Percentiles rank a stretch among this genome's conserved stretches.
Evolutionary conservation across 1,140 invertebrate genomes (phyloP).

Genomic region (Drosophila varians): DNA sequence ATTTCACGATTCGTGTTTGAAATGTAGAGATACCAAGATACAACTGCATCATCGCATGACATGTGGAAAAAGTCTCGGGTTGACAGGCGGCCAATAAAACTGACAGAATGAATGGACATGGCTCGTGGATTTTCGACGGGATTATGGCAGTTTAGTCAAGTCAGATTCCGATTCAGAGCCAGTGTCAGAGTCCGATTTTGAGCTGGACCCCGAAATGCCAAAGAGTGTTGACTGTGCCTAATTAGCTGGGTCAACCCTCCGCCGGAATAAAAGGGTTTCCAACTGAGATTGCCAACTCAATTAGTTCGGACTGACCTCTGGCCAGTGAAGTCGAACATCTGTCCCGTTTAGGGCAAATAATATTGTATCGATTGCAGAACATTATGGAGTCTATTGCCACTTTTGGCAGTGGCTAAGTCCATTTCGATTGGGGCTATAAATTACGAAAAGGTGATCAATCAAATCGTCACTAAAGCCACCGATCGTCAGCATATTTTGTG

Average conservation of each 20-base stretch:
- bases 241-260: conserved; percentile 43
- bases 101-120: conserved; percentile 78
- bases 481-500: conserved; percentile 49
- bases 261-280: conserved; percentile 28
- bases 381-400: conserved; percentile 12
- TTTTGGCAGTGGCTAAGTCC: conserved; percentile 13
- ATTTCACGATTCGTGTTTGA: conserved; percentile 65
- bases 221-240: conserved; percentile 54
- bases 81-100: conserved; percentile 78
- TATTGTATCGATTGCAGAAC: conserved; percentile 33
- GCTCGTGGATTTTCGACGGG: conserved; percentile 60
- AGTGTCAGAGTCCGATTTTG: conserved; percentile 5
- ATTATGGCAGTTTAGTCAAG: conserved; percentile 76
- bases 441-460: conserved; percentile 63
- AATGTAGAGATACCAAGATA: conserved; percentile 42
- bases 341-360: conserved; percentile 6
- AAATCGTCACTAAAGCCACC: conserved; percentile 56
- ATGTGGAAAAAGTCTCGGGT: conserved; percentile 73
- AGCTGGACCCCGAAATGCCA: conserved; percentile 29
- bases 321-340: conserved; percentile 30
- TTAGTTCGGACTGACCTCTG: conserved; percentile 50
- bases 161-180: conserved; percentile 41
- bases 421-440: conserved; percentile 42
- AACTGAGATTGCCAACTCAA: conserved; percentile 42
- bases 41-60: conserved; percentile 77